Percentiles rank a stretch among this genome's conserved stretches.
Evolutionary conservation across 2,797 vertebrate genomes (phyloP).

Genomic region (Pipistrellus nathusii): DNA sequence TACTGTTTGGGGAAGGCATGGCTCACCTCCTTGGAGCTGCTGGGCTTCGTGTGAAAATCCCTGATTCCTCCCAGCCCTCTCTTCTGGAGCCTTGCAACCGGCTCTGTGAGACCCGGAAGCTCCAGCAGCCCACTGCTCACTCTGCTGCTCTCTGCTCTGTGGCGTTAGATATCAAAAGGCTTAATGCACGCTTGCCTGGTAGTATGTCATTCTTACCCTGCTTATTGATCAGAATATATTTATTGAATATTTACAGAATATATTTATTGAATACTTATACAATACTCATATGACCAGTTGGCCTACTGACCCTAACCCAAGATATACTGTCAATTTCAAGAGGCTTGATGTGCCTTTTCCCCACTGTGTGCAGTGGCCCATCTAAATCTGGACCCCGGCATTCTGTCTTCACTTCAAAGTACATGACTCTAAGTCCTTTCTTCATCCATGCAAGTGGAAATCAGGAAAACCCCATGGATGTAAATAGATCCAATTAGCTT

Average conservation of each 20-base stretch:
- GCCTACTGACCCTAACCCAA: neutral
- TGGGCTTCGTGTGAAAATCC: neutral
- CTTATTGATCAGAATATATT: neutral
- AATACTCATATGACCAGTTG: neutral
- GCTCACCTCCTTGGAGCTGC: neutral
- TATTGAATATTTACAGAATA: neutral
- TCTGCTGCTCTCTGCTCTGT: neutral
- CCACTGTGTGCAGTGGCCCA: neutral
- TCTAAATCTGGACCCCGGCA: neutral
- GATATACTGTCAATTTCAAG: neutral
- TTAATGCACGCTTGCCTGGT: neutral
- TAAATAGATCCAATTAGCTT: neutral
- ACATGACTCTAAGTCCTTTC: neutral
- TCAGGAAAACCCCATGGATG: neutral
- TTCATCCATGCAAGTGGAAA: neutral
- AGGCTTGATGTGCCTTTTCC: neutral
- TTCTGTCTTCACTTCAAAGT: neutral
- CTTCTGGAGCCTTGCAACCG: neutral
- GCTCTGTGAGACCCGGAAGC: neutral
- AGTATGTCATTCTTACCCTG: slow-evolving; percentile 2
- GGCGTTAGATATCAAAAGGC: neutral
- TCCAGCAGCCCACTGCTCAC: neutral
- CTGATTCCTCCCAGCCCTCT: neutral
- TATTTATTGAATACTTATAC: neutral
- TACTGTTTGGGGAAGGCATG: neutral